Percentiles rank a stretch among this genome's conserved stretches.
Conservation (phyloP, 2,888 invertebrate species). For the Apodemia hepburni region DNA sequence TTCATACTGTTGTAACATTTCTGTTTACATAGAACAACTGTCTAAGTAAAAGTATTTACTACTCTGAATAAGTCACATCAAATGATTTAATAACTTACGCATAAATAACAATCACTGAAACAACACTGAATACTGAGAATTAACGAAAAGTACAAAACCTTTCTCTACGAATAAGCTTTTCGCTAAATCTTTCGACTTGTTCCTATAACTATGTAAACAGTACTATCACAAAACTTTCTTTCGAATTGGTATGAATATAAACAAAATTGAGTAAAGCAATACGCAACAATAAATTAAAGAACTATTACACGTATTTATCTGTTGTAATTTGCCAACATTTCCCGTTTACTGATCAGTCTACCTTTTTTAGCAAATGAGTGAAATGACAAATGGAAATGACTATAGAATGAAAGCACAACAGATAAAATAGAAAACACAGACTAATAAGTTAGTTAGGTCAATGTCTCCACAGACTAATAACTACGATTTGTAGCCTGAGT, state of each 20-base stretch:
- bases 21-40: slow-evolving; percentile 37
- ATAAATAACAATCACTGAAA: slow-evolving; percentile 51
- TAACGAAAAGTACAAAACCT: slow-evolving; percentile 51
- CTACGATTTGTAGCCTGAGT: too few species aligned
- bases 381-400: slow-evolving; percentile 36
- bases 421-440: too few species aligned
- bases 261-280: slow-evolving; percentile 27
- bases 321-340: slow-evolving; percentile 73
- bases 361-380: slow-evolving; percentile 66
- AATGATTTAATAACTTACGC: slow-evolving; percentile 38
- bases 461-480: too few species aligned
- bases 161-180: slow-evolving; percentile 56
- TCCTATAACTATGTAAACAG: slow-evolving; percentile 73
- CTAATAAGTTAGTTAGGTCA: too few species aligned
- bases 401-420: too few species aligned
- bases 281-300: slow-evolving; percentile 41
- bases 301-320: slow-evolving; percentile 65
- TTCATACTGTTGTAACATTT: slow-evolving; percentile 46
- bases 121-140: slow-evolving; percentile 47
- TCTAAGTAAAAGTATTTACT: background rate
- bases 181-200: slow-evolving; percentile 43
- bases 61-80: background rate
- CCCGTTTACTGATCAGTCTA: slow-evolving; percentile 48
- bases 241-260: background rate
- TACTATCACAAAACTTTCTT: slow-evolving; percentile 42